These are phyloP conservation scores for Ophioninae sp. DNA, from an alignment of 2,888 invertebrate species.

Conservation along the genomic window DNA sequence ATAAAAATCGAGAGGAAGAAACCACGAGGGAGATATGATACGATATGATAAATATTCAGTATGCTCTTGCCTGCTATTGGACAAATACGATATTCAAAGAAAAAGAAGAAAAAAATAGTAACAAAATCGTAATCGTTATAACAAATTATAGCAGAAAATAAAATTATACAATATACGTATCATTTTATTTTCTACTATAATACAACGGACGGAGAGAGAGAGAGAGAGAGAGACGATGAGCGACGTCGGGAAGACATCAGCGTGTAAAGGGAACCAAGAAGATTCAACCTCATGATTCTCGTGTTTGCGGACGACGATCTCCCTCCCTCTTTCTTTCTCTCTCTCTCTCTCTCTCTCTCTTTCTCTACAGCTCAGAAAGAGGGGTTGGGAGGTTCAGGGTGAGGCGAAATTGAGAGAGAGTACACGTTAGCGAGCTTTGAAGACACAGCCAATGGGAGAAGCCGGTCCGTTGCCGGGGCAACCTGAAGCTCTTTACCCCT, in stretches of 20 bases:
- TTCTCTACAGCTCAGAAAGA: conserved; percentile 41
- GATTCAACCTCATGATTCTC: conserved; percentile 37
- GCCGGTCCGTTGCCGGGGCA: conserved; percentile 80
- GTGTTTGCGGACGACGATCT: conserved; percentile 45
- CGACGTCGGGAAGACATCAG: background rate
- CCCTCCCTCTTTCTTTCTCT: background rate
- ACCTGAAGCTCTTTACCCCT: conserved; percentile 70
- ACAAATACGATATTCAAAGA: too few relatives aligned
- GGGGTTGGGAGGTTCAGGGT: conserved; percentile 56
- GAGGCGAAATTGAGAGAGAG: conserved; percentile 41
- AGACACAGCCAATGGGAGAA: conserved; percentile 76
- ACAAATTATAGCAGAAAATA: too few relatives aligned
- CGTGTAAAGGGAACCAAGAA: conserved; percentile 47
- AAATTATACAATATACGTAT: background rate
- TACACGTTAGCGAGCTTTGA: conserved; percentile 33
- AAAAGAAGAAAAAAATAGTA: too few relatives aligned
- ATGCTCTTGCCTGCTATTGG: too few relatives aligned
- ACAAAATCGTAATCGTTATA: too few relatives aligned
- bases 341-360: conserved; percentile 5
- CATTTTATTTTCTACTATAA: too few relatives aligned
- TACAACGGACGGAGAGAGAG: too few relatives aligned
- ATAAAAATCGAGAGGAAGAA: background rate
- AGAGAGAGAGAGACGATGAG: conserved; percentile 9
- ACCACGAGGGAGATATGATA: background rate
- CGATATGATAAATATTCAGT: too few relatives aligned